Evolutionary conservation across 2,888 invertebrate genomes (phyloP).

Genomic region (Drosophila rellima): DNA sequence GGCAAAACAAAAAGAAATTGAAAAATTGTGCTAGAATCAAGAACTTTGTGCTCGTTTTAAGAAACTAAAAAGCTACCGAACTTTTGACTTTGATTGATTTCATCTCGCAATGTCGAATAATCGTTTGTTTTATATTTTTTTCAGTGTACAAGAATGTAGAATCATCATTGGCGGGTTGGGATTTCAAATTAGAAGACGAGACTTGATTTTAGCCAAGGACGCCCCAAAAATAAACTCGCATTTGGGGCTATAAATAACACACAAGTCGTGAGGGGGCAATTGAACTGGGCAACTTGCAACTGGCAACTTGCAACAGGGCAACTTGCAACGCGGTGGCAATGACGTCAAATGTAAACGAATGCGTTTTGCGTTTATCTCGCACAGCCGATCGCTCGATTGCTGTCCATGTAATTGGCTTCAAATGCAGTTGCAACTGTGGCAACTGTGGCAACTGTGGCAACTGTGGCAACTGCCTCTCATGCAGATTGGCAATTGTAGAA

Average conservation of each 20-base stretch:
- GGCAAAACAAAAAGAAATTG: no score
- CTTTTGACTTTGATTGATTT: no score
- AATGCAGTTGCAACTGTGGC: conserved; percentile 5
- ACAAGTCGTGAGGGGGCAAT: conserved; percentile 50
- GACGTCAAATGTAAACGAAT: conserved; percentile 64
- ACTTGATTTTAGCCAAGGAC: conserved; percentile 52
- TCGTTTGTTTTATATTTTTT: no score
- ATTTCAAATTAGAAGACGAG: conserved; percentile 52
- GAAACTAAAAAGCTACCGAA: no score
- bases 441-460: conserved; percentile 8
- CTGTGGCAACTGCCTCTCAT: conserved; percentile 41
- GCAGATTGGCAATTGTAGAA: conserved; percentile 68
- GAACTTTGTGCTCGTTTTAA: no score
- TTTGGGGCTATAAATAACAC: conserved; percentile 67
- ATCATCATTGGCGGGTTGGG: conserved; percentile 38
- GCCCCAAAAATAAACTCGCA: conserved; percentile 69
- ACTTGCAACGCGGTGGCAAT: conserved; percentile 60
- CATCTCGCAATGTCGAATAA: no score
- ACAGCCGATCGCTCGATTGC: conserved; percentile 47
- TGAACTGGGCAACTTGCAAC: background rate
- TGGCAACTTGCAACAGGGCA: conserved; percentile 3
- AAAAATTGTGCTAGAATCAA: no score
- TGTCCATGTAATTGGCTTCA: conserved; percentile 63
- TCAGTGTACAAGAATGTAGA: conserved; percentile 2
- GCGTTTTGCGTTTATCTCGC: conserved; percentile 57